Evolutionary conservation across 2,797 vertebrate genomes (phyloP).

Genomic region (Chaenodraco wilsoni): DNA sequence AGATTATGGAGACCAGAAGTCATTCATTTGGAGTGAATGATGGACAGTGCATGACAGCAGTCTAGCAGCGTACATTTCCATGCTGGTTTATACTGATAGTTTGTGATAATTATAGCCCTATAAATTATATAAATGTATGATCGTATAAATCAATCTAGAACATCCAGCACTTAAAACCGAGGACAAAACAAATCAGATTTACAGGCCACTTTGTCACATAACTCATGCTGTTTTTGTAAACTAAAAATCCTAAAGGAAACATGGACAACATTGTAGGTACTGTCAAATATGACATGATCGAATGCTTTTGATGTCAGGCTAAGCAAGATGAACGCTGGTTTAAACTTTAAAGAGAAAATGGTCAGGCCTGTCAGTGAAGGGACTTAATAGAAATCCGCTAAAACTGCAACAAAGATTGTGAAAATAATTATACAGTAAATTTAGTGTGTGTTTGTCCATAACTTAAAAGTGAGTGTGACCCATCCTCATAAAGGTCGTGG

Average conservation of each 20-base stretch:
- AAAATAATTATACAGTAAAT: neutral
- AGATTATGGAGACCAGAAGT: slow-evolving; percentile 28
- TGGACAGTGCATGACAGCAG: slow-evolving; percentile 12
- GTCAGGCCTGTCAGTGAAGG: slow-evolving; percentile 5
- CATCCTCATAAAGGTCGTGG: slow-evolving; percentile 39
- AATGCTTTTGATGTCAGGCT: too few species aligned
- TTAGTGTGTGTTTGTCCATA: neutral
- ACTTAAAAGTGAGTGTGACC: slow-evolving; percentile 20
- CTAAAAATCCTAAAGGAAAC: too few species aligned
- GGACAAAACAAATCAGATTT: neutral
- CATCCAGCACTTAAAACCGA: neutral
- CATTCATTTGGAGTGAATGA: slow-evolving; percentile 26
- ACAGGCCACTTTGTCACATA: neutral
- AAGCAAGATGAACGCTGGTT: too few species aligned
- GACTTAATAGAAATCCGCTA: too few species aligned
- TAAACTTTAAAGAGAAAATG: neutral
- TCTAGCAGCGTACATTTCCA: neutral
- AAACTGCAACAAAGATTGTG: neutral
- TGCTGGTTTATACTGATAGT: neutral
- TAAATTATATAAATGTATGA: neutral
- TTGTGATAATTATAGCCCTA: neutral
- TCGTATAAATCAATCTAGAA: neutral
- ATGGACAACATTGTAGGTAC: too few species aligned
- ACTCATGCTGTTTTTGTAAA: neutral
- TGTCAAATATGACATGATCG: too few species aligned